Evolutionary conservation across 2,888 invertebrate species (phyloP), one percentile per base, ranked within the genome.

Genomic region (Halictus quadricinctus): DNA sequence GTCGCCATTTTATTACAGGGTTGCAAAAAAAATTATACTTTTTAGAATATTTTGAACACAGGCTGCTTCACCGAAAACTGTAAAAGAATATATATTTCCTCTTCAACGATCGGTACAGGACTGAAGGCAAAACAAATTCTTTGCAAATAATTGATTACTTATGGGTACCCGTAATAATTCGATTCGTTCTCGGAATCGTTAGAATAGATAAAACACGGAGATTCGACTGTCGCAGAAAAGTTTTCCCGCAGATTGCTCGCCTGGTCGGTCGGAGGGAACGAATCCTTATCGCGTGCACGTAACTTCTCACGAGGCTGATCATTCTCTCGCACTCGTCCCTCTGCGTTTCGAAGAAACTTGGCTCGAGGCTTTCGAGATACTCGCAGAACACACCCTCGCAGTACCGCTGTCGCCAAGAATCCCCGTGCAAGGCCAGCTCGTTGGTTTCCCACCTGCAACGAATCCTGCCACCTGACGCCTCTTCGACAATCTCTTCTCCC

Each of bases 341-440:
- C 73, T 91, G 89, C 0, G 81, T 25, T 10, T 92, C 91, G 80
- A 91, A 92, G 76, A 85, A 90, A 70, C 81, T 89, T 54, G 94
- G 90, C 70, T 93, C 90, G 72, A 94, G 83, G 8, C 79, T 83
- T 84, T 94, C 93, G 72, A 95, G 86, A 88, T 93, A 93, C 76
- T 95, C 94, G n/a, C 91, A 81, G 36, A 94, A 87, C 84, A 93
- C 92, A n/a, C 94, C 92, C 81, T 94, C 94, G 85, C 94, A 93
- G 83, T 94, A 94, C 36, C 94, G 89, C 48, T 88, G 92, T 50
- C 92, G 91, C 94, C 94, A 95, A 25, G 93, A 94, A 86, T 91
- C 83, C 0, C 92, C 93, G 72, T 93, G 92, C 25, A 91, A 89
- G 7, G 74, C 48, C n/a, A 89, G 90, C 83, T 92, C 88, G 80